Base-by-base conservation (phyloP, 2,113 vertebrate species). In the Bubalus kerabau region DNA sequence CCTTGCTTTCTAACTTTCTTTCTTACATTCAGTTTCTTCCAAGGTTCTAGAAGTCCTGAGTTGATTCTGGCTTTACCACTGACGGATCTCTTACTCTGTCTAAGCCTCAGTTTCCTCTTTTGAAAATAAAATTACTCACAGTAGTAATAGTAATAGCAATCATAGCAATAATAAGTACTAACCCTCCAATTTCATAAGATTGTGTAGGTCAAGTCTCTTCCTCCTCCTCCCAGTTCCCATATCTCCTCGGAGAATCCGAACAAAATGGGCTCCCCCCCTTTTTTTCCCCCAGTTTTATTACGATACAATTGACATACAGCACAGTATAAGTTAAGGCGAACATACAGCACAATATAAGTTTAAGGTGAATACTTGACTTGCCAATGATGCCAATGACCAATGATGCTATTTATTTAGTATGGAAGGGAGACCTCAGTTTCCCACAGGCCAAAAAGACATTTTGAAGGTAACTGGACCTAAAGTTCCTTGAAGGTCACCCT, bases 101-200 rank as follows among this genome's bases (percentile, higher is more conserved):
- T 83, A 95, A 78, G 50, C 1, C 85, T 94, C 50, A 81, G 30
- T 86, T 91, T 87, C 74, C 36, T 95, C 46, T 86, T 83, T 78
- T 80, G n/a, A 78, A 95, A 96, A 91, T 21, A 84, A 93, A 96
- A 87, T 74, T 26, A 74, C 43, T 10, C 67, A 24, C n/a, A 71
- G 11, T 71, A 71, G 19, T 40, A 87, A 67, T 59, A 62, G 30
- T 19, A 78, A 12, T 26, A 78, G 21, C 23, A 59, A 24, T 52
- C 36, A 59, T 80, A 57, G 50, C n/a, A 46, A n/a, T 81, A 50
- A 62, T 40, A 59, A 62, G 14, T 59, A 30, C 6, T 74, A 26
- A n/a, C 5, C 12, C 10, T 86, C 8, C 5, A 74, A 23, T 91
- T 81, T 93, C 59, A 91, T 17, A 88, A 7, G 16, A 46, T 78